phyloP scores from a whole-genome alignment of 2,888 invertebrate genomes.

The Plebejus argus region DNA sequence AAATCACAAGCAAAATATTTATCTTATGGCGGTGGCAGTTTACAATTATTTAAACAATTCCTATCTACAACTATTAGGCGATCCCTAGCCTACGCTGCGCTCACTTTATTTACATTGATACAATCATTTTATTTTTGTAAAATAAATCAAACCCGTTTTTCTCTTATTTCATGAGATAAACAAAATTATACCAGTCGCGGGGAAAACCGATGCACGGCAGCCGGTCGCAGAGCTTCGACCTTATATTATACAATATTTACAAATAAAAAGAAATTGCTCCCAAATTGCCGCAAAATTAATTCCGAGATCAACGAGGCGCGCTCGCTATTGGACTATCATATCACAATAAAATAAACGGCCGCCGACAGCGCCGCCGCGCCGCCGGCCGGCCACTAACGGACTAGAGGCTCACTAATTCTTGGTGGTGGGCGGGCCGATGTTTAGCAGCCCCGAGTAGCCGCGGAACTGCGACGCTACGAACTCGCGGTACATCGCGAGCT shows the following conservation, averaged over 20 bases:
- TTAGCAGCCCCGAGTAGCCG: constrained; percentile 60
- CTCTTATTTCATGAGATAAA: constrained; percentile 3
- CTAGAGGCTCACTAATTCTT: constrained; percentile 56
- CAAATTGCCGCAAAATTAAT: constrained; percentile 37
- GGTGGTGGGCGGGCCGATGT: constrained; percentile 70
- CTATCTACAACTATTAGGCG: neutral
- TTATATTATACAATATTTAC: constrained; percentile 44
- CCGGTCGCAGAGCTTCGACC: constrained; percentile 29
- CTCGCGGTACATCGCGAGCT: constrained; percentile 70
- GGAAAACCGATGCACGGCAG: neutral
- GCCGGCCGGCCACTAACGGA: constrained; percentile 28
- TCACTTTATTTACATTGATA: neutral
- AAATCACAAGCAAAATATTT: constrained; percentile 4
- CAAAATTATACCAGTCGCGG: neutral
- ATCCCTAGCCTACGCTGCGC: neutral
- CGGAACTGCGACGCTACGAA: constrained; percentile 65
- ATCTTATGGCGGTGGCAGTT: neutral
- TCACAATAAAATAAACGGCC: constrained; percentile 32
- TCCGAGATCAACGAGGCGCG: constrained; percentile 40
- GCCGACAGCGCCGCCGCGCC: neutral
- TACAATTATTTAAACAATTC: constrained; percentile 5
- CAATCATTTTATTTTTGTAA: neutral
- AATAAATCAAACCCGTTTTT: neutral
- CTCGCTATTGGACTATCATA: constrained; percentile 35
- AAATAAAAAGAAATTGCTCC: constrained; percentile 39